Evolutionary conservation across 2,797 vertebrate species (phyloP), one percentile per base, ranked within the genome.

Genomic region (Ptychadena robeensis): DNA sequence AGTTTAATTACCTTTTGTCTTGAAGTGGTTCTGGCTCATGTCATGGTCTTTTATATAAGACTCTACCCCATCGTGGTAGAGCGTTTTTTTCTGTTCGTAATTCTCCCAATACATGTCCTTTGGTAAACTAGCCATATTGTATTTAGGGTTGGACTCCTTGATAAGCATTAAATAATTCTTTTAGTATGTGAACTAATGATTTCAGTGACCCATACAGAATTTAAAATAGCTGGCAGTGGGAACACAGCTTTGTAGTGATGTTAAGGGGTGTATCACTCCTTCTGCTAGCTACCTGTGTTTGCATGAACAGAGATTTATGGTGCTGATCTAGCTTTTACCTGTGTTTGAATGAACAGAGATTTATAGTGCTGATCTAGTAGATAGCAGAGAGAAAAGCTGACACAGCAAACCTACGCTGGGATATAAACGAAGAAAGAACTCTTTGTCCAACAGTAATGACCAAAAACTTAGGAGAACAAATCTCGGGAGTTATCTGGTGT

Each of bases 361-460:
- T 59, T 73, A 82, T 76, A 59, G 65, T 63, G 73, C 72, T 82
- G 72, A 82, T 76, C 11, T 76, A 63, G 73, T n/a, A 9, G 44
- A 67, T 70, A 63, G 73, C 32, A 25, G 66, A 12, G 25, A 68
- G 44, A 44, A 68, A 31, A 14, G 63, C 80, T 75, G 80, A 82
- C 80, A 15, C 71, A 61, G 71, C 80, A 75, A 8, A 25, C 22
- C 65, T 34, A 27, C 15, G 34, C 28, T 64, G 66, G 80, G 66
- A 82, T 76, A 69, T 69, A 69, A 59, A 44, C 35, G 32, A 27
- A 44, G 28, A 28, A 27, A 44, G 28, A 28, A 30, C 40, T 68
- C 48, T 37, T 32, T 34, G 73, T 27, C 53, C 65, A 61, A 59
- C 34, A 63, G 1, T 61, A 63, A 76, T 82, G 64, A 75, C 72